phyloP scores from a whole-genome alignment of 2,888 invertebrate species.

The Junonia oenone region DNA sequence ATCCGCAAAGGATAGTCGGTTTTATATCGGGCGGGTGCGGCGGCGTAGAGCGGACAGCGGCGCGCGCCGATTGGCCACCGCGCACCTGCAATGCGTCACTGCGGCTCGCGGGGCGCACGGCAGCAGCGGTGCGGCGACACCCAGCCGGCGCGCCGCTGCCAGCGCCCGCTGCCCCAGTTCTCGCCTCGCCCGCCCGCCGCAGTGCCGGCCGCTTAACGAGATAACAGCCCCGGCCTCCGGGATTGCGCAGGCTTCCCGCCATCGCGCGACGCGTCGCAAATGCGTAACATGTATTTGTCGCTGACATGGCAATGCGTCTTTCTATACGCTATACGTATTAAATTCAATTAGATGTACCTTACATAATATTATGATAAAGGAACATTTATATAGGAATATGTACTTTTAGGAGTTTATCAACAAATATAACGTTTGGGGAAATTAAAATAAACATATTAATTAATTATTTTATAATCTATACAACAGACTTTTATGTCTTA shows the following conservation, averaged over 20 bases:
- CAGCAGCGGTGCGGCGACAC: conserved; percentile 33
- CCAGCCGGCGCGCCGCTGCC: conserved; percentile 41
- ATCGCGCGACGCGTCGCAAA: conserved; percentile 29
- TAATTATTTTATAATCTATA: too few relatives aligned
- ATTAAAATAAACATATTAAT: too few relatives aligned
- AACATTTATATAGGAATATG: neutral
- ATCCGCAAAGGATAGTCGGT: conserved; percentile 81
- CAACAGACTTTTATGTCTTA: too few relatives aligned
- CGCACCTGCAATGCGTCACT: conserved; percentile 93
- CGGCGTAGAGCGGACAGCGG: conserved; percentile 85
- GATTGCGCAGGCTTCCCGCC: conserved; percentile 41
- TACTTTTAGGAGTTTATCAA: too few relatives aligned
- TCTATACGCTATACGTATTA: conserved; percentile 6
- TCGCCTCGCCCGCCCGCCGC: conserved; percentile 39
- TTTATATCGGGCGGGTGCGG: conserved; percentile 86
- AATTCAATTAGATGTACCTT: neutral
- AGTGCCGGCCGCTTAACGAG: conserved; percentile 42
- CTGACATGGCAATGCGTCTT: conserved; percentile 20
- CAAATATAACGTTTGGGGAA: too few relatives aligned
- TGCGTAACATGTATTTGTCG: conserved; percentile 14
- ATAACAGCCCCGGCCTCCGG: conserved; percentile 30
- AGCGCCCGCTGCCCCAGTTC: conserved; percentile 56
- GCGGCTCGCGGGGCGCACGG: conserved; percentile 53
- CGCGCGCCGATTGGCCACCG: conserved; percentile 87
- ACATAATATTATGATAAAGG: neutral